Base-by-base conservation (phyloP, 2,797 vertebrate genomes). In the Danio kyathit region DNA sequence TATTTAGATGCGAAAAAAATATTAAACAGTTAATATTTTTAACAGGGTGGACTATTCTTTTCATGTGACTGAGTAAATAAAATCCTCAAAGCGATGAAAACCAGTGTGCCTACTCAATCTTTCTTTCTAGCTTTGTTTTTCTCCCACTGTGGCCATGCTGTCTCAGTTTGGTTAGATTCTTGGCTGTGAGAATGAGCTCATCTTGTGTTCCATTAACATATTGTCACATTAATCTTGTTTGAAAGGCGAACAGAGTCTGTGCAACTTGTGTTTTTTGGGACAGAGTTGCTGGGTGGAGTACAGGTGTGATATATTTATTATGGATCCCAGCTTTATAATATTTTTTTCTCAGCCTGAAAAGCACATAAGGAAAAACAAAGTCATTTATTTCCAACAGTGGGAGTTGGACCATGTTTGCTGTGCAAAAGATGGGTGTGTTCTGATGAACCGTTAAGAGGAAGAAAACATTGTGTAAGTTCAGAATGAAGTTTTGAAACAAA, bases 211-310 rank as follows among this genome's bases (percentile, higher is more conserved):
- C 79, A 61, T 16, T 19, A 60, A 63, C 61, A 49, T 29, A 66
- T 70, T 21, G 54, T 67, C 43, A 51, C 56, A 48, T 75, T 57
- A 61, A 74, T 79, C 71, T 75, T 70, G 41, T 74, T 75, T 70
- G 64, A 64, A 56, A 10, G 16, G 41, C 54, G 21, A 41, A 16
- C 52, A 19, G 48, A 38, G 19, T 57, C 40, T 77, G 74, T 64
- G 38, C 48, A 66, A 65, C 43, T 40, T 41, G n/a, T 71, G 67
- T 56, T 56, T 67, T 71, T 67, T 87, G 40, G 29, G 29, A 56
- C 14, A 46, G 5, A 10, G 17, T 17, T 86, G 82, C 51, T 82
- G 83, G 85, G 83, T 66, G 80, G 85, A 21, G 60, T 38, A 44
- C 49, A 46, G 52, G 11, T 65, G 54, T 44, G 9, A n/a, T 52